A percentile compares a stretch with the other conserved stretches of the same genome.
Conservation (phyloP, 1,140 invertebrate genomes). For the Pantala flavescens region DNA sequence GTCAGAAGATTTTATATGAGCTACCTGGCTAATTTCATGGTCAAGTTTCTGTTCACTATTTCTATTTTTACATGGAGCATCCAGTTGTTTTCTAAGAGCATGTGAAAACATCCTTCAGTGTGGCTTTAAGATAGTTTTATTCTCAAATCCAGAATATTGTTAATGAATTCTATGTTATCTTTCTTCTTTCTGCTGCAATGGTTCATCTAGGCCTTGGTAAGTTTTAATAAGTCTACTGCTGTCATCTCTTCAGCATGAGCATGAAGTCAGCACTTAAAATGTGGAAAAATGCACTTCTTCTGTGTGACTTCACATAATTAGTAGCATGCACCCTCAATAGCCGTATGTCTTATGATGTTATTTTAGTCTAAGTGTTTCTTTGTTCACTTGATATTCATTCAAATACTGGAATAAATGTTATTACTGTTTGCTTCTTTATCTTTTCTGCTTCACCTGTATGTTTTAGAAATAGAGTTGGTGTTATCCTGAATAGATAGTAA, state of each 20-base stretch:
- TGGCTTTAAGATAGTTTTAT: too few relatives aligned
- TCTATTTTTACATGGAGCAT: too few relatives aligned
- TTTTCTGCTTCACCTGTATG: slow-evolving; percentile 17
- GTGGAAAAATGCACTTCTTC: slow-evolving; percentile 12
- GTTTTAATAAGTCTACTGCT: slow-evolving; percentile 21
- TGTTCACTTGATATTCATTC: slow-evolving; percentile 13
- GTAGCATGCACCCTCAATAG: slow-evolving; percentile 4
- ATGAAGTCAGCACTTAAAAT: slow-evolving; percentile 2
- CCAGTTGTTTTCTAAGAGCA: too few relatives aligned
- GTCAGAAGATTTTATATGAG: too few relatives aligned
- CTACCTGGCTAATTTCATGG: too few relatives aligned
- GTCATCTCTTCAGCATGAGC: neutral
- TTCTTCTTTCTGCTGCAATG: slow-evolving; percentile 25
- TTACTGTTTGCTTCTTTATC: slow-evolving; percentile 17
- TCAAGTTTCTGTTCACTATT: too few relatives aligned
- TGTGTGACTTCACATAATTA: slow-evolving; percentile 18
- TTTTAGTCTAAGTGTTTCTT: neutral
- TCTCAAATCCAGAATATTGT: slow-evolving; percentile 11
- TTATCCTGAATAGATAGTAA: neutral
- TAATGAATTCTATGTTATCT: slow-evolving; percentile 18
- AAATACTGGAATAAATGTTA: neutral
- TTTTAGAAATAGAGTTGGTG: neutral
- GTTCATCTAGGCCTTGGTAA: slow-evolving; percentile 36
- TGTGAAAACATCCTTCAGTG: too few relatives aligned
- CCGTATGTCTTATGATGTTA: neutral